A percentile compares a stretch with the other conserved stretches of the same genome.
Evolutionary conservation across 1,140 invertebrate species (phyloP).

Genomic region (Scaptomyza pallida): DNA sequence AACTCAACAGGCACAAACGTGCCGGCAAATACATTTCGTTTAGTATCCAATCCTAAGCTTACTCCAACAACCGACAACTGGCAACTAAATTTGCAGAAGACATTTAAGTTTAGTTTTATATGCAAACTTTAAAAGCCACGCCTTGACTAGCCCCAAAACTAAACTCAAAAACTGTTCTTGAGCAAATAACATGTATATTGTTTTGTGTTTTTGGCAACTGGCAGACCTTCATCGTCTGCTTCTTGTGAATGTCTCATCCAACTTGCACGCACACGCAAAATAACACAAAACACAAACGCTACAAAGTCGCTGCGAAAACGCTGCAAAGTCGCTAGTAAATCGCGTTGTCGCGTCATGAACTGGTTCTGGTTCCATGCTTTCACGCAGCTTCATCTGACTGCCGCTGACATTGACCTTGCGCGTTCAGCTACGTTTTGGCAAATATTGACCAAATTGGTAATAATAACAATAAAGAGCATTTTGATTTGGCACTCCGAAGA

Average conservation of each 20-base stretch:
- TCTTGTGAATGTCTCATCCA: conserved; percentile 6
- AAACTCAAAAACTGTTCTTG: conserved; percentile 54
- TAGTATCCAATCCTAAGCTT: conserved; percentile 3
- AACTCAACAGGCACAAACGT: conserved; percentile 43
- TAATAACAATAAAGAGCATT: not conserved
- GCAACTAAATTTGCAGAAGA: conserved; percentile 50
- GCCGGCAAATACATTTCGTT: conserved; percentile 47
- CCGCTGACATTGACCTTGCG: conserved; percentile 67
- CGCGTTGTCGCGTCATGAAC: conserved; percentile 17
- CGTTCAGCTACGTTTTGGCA: conserved; percentile 49
- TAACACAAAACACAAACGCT: not conserved
- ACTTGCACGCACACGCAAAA: conserved; percentile 23
- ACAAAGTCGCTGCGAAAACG: conserved; percentile 1
- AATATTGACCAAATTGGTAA: conserved; percentile 33
- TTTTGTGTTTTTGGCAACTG: conserved; percentile 34
- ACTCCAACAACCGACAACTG: not conserved
- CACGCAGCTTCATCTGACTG: conserved; percentile 17
- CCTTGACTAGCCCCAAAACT: conserved; percentile 11
- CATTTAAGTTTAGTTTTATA: conserved; percentile 62
- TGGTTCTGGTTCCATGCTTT: conserved; percentile 27
- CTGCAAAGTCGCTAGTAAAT: not conserved
- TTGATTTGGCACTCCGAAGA: not conserved
- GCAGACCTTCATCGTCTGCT: conserved; percentile 58
- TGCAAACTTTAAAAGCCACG: conserved; percentile 11
- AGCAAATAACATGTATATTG: conserved; percentile 30